Evolutionary conservation across 2,888 invertebrate genomes (phyloP).

Genomic region (Anagyrus pseudococci): DNA sequence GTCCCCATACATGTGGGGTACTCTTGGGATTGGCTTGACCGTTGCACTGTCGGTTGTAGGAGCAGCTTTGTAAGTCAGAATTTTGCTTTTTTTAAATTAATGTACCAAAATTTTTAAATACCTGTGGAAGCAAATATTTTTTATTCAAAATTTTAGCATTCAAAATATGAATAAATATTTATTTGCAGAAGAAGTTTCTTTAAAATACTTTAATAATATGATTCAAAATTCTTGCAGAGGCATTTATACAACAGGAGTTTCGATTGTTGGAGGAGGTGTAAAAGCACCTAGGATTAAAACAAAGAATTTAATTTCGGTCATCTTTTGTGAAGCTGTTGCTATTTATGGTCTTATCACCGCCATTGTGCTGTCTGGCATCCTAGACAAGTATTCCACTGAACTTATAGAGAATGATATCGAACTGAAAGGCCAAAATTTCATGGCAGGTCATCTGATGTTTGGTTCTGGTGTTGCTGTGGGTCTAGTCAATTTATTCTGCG

Average conservation of each 20-base stretch:
- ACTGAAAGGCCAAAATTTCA: constrained; percentile 73
- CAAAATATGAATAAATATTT: background rate
- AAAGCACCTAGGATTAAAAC: constrained; percentile 99
- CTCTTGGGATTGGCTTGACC: constrained; percentile 89
- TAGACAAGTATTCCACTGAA: constrained; percentile 63
- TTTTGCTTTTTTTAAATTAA: constrained; percentile 6
- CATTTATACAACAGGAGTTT: constrained; percentile 95
- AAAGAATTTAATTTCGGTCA: constrained; percentile 98
- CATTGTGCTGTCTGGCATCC: constrained; percentile 89
- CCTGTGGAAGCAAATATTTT: background rate
- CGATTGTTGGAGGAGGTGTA: constrained; percentile 97
- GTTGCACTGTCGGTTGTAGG: constrained; percentile 97
- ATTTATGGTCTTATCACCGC: constrained; percentile 99
- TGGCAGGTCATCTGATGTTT: constrained; percentile 93
- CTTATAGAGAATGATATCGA: constrained; percentile 37
- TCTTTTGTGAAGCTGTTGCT: constrained; percentile 99
- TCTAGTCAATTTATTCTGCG: constrained; percentile 94
- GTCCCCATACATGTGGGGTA: constrained; percentile 97
- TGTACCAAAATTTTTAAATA: background rate
- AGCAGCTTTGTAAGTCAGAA: constrained; percentile 85
- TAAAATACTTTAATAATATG: background rate
- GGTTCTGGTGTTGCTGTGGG: constrained; percentile 96
- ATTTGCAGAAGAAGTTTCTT: background rate
- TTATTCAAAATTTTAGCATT: constrained; percentile 7
- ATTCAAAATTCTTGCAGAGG: constrained; percentile 67